Percentiles rank a stretch among this genome's conserved stretches.
Conservation (phyloP, 1,140 invertebrate species). For the Drosophila melanogaster region DNA sequence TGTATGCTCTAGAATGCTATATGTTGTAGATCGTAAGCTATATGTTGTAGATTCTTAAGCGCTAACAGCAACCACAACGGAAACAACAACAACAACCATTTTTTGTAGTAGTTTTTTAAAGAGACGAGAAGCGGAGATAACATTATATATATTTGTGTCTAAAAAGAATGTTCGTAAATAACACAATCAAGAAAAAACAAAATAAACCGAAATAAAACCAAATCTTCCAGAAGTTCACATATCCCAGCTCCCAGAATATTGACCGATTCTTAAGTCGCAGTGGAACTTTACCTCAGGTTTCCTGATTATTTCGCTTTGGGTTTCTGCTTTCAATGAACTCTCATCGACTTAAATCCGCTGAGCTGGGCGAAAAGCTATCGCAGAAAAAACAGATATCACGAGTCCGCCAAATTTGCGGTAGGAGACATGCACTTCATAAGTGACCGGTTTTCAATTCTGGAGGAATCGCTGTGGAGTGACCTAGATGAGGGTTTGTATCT, state of each 20-base stretch:
- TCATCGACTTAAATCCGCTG: constrained; percentile 39
- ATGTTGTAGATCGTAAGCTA: constrained; percentile 69
- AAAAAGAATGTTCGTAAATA: constrained; percentile 75
- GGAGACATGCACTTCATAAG: constrained; percentile 26
- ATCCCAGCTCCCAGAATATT: constrained; percentile 7
- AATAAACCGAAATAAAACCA: constrained; percentile 48
- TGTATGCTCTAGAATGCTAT: constrained; percentile 58
- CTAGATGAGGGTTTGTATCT: background rate
- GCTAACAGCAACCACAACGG: constrained; percentile 66
- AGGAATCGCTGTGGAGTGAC: constrained; percentile 17
- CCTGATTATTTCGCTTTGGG: constrained; percentile 7
- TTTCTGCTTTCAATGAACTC: constrained; percentile 70
- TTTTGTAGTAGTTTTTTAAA: constrained; percentile 77
- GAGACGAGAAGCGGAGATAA: constrained; percentile 31
- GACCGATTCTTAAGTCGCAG: constrained; percentile 19
- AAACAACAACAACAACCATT: constrained; percentile 48
- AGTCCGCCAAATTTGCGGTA: constrained; percentile 23
- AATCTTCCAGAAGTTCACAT: constrained; percentile 16
- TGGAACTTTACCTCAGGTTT: constrained; percentile 10
- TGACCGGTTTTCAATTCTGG: constrained; percentile 11
- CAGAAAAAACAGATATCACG: constrained; percentile 50
- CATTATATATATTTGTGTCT: constrained; percentile 73
- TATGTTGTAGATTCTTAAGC: constrained; percentile 74
- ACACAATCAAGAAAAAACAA: constrained; percentile 59
- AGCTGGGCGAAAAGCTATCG: constrained; percentile 56